Percentiles rank a stretch among this genome's conserved stretches.
phyloP scores from a whole-genome alignment of 2,888 invertebrate genomes.

The Melieria picta region DNA sequence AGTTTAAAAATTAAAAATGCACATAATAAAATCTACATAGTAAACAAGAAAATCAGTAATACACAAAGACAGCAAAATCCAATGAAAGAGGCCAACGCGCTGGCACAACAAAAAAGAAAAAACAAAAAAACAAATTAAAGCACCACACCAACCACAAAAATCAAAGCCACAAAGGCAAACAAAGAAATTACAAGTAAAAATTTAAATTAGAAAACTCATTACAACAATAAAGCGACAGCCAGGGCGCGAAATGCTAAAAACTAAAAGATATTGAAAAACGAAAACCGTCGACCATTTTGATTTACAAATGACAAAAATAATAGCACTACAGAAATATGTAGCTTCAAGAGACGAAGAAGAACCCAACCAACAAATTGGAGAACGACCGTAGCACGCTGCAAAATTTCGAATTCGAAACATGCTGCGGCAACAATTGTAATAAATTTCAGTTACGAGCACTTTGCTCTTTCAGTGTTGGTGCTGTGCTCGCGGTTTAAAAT shows the following conservation, averaged over 20 bases:
- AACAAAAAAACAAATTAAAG: background rate
- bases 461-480: slow-evolving; percentile 7
- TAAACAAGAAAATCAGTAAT: too few species aligned
- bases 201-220: slow-evolving; percentile 42
- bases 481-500: background rate
- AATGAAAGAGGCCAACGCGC: too few species aligned
- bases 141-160: background rate
- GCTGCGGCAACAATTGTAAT: slow-evolving; percentile 29
- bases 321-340: too few species aligned
- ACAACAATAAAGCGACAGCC: slow-evolving; percentile 28
- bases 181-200: background rate
- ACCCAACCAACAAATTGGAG: background rate
- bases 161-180: background rate
- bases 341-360: background rate
- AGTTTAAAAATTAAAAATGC: background rate
- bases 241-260: slow-evolving; percentile 18
- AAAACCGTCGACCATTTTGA: too few species aligned
- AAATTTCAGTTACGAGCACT: slow-evolving; percentile 27
- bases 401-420: slow-evolving; percentile 29
- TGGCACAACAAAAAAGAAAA: slow-evolving; percentile 7
- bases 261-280: background rate
- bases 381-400: background rate
- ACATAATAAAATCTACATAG: background rate
- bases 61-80: too few species aligned
- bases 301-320: too few species aligned